A percentile compares a stretch with the other conserved stretches of the same genome.
These are phyloP conservation scores for Trichonephila clavata DNA, from an alignment of 1,140 invertebrate species.

Conservation along the genomic window DNA sequence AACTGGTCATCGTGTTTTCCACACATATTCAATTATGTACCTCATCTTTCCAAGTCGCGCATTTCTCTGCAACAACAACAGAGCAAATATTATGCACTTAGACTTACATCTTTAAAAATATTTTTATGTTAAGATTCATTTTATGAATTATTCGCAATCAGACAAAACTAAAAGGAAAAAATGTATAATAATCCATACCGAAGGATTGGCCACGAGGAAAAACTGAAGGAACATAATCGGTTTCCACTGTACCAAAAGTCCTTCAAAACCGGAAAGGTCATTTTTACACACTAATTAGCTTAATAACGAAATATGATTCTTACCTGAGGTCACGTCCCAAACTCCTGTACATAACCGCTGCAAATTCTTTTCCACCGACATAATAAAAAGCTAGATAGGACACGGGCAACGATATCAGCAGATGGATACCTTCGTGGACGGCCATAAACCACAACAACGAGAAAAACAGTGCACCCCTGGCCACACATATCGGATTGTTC, in stretches of 20 bases:
- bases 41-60: too few species aligned
- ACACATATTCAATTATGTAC: too few species aligned
- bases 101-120: too few species aligned
- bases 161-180: too few species aligned
- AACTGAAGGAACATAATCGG: too few species aligned
- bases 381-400: not conserved
- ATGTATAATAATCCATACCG: too few species aligned
- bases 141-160: too few species aligned
- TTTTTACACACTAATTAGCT: not conserved
- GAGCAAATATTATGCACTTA: too few species aligned
- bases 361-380: constrained; percentile 49
- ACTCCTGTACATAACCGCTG: not conserved
- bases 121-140: too few species aligned
- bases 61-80: too few species aligned
- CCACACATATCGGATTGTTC: not conserved
- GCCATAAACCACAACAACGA: not conserved
- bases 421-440: not conserved
- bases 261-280: not conserved
- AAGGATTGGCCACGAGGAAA: too few species aligned
- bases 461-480: constrained; percentile 16
- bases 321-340: constrained; percentile 47
- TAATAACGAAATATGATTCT: not conserved
- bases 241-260: not conserved
- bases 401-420: not conserved
- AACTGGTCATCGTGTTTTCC: too few species aligned